Percentiles rank a stretch among this genome's conserved stretches.
phyloP scores from a whole-genome alignment of 2,797 vertebrate species.

The Esox lucius region DNA sequence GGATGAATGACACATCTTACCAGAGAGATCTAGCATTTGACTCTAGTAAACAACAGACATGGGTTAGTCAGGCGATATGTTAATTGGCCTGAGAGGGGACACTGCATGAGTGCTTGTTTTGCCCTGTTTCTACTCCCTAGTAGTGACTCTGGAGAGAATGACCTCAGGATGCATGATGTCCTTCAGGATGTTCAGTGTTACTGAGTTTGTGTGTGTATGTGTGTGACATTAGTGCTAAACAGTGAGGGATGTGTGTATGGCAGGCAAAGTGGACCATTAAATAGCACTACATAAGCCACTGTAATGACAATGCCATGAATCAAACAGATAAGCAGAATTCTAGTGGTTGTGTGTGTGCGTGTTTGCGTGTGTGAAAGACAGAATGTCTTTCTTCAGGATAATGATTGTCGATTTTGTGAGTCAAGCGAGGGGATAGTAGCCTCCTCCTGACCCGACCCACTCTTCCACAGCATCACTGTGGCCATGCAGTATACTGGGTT shows the following conservation, averaged over 20 bases:
- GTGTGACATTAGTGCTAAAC: constrained; percentile 28
- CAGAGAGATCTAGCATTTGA: too few relatives aligned
- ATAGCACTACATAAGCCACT: constrained; percentile 43
- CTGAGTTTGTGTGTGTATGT: neutral
- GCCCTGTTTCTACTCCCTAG: neutral
- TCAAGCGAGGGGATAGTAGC: constrained; percentile 33
- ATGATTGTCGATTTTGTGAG: constrained; percentile 41
- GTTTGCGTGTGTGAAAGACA: constrained; percentile 8
- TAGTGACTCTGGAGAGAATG: constrained; percentile 11
- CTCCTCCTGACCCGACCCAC: constrained; percentile 33
- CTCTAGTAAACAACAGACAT: too few relatives aligned
- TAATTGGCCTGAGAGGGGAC: neutral
- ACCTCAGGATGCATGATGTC: constrained; percentile 28
- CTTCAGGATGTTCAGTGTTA: constrained; percentile 9
- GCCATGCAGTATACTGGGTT: constrained; percentile 37
- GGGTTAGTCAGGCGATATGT: too few relatives aligned
- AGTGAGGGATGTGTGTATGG: constrained; percentile 25
- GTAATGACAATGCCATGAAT: constrained; percentile 47
- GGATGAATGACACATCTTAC: too few relatives aligned
- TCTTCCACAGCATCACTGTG: constrained; percentile 42
- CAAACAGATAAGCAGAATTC: constrained; percentile 31
- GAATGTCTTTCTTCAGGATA: constrained; percentile 23
- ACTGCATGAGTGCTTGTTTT: too few relatives aligned
- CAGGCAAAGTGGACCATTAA: constrained; percentile 46
- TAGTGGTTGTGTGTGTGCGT: constrained; percentile 20